These are phyloP conservation scores for Poeciliopsis presidionis DNA, from an alignment of 2,797 vertebrate species.

Conservation along the genomic window DNA sequence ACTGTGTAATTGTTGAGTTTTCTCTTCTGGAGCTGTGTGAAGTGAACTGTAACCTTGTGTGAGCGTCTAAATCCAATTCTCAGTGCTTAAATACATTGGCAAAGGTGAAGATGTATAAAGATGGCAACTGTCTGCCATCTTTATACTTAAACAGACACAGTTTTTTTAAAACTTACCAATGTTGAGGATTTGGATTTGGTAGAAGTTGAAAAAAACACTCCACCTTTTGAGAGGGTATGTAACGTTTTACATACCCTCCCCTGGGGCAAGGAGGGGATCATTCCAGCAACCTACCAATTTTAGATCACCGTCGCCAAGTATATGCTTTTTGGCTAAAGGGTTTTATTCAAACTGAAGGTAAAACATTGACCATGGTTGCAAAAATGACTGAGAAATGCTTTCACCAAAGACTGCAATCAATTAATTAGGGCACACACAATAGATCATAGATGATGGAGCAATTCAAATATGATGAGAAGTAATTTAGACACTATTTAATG, in stretches of 20 bases:
- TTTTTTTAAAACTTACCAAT: not conserved
- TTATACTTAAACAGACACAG: not conserved
- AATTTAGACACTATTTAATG: not conserved
- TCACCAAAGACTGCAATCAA: not conserved
- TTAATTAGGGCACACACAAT: constrained; percentile 24
- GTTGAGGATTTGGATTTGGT: not conserved
- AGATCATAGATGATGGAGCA: not conserved
- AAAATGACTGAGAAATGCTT: not conserved
- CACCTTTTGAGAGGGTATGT: not conserved
- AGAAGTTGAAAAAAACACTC: not conserved
- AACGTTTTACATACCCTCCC: not conserved
- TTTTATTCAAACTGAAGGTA: not conserved
- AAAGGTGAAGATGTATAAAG: not conserved
- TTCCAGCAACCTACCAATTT: too few relatives aligned
- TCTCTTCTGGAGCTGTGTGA: not conserved
- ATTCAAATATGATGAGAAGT: not conserved
- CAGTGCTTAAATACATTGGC: not conserved
- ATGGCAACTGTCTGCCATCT: not conserved
- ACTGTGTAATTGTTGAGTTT: not conserved
- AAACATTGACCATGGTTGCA: not conserved
- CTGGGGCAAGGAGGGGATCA: too few relatives aligned
- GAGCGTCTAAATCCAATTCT: not conserved
- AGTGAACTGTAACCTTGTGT: not conserved
- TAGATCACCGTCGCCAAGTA: too few relatives aligned
- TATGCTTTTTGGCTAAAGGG: too few relatives aligned